Evolutionary conservation across 64 coral and sea anemone species (phyloP), one percentile per base, ranked within the genome.

Genomic region (Orbicella faveolata): DNA sequence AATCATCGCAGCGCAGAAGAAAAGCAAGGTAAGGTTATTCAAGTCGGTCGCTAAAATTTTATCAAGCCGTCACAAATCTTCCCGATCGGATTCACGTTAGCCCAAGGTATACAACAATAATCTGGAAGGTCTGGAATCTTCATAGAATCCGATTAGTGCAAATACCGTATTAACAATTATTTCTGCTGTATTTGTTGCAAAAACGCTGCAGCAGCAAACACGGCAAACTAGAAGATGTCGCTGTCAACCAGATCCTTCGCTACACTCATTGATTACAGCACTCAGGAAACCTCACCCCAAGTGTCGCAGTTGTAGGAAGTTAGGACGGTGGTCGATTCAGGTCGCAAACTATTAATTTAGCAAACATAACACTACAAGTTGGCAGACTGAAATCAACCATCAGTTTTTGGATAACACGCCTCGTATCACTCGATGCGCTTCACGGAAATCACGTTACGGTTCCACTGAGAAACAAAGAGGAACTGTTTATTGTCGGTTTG

Each of bases 1-100:
- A 72, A 39, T 26, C 37, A 85, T 66, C 64, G 12, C 37, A 85
- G 35, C 63, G 63, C 82, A 21, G 82, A 70, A 52, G 64, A 85
- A 37, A 70, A 72, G 48, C 82, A 85, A 85, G 82, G 82, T 85
- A 52, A 85, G 82, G 21, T 8, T 6, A 70, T 70, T 10, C 36
- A 35, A 67, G 6, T 19, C 33, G 61, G 36, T 84, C 63, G 14
- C 81, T 48, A 36, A 26, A 61, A 61, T 82, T 82, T 11, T 63
- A 17, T 26, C 55, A 63, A 68, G 21, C 33, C 35, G 41, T 5
- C 25, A 12, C 6, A 34, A 80, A 80, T 59, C 26, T 80, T 82
- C 61, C 30, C 41, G 19, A 72, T 85, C 41, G 82, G 82, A 85
- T 85, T 85, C 63, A 70, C 67, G 67, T 70, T 52, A 6, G 39